phyloP scores from a whole-genome alignment of 1,140 invertebrate species.

The Camponotus pennsylvanicus region DNA sequence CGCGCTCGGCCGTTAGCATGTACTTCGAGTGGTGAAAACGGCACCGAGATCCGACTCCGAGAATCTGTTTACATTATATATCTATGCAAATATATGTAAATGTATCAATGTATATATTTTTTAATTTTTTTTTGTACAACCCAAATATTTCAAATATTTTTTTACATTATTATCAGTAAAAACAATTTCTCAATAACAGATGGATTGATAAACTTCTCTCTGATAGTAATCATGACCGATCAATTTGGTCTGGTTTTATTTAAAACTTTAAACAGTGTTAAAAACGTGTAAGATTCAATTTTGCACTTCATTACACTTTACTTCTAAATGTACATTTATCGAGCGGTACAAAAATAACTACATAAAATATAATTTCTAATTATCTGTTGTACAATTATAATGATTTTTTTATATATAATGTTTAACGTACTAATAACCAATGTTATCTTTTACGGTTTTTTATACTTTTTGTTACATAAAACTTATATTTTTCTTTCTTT shows the following conservation, averaged over 20 bases:
- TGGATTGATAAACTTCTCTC: too few relatives aligned
- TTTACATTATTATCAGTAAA: not conserved
- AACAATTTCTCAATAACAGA: not conserved
- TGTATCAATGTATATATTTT: not conserved
- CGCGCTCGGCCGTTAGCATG: too few relatives aligned
- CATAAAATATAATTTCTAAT: not conserved
- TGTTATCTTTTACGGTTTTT: too few relatives aligned
- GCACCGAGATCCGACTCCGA: too few relatives aligned
- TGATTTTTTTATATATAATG: too few relatives aligned
- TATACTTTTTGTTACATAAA: too few relatives aligned
- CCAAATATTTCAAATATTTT: not conserved
- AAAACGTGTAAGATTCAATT: not conserved
- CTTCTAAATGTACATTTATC: not conserved
- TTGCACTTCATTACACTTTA: not conserved
- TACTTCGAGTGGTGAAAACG: too few relatives aligned
- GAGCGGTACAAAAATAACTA: not conserved
- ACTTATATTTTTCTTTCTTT: too few relatives aligned
- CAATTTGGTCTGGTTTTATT: not conserved
- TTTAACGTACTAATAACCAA: too few relatives aligned
- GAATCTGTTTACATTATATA: too few relatives aligned
- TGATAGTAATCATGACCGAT: not conserved
- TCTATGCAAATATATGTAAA: not conserved
- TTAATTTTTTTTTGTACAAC: not conserved
- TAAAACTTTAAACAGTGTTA: conserved; percentile 6
- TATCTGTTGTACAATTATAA: too few relatives aligned